phyloP scores from a whole-genome alignment of 2,797 vertebrate species.

The Potorous gilbertii region DNA sequence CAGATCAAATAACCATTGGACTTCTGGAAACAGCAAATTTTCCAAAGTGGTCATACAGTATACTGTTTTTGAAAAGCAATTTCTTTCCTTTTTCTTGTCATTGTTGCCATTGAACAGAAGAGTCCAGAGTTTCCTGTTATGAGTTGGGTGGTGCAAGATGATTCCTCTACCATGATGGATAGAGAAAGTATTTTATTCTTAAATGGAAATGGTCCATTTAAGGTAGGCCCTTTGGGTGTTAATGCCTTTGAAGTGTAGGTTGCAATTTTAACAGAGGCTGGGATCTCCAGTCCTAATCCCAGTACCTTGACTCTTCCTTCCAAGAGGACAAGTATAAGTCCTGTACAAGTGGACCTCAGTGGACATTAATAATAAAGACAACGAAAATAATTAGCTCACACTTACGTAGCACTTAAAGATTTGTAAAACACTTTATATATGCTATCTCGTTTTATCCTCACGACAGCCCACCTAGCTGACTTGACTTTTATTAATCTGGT shows the following conservation, averaged over 20 bases:
- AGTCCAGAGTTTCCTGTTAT: not conserved
- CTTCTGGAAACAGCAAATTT: not conserved
- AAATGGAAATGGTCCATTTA: not conserved
- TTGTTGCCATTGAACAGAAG: not conserved
- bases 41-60: not conserved
- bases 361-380: not conserved
- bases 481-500: not conserved
- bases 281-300: not conserved
- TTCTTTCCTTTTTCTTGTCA: not conserved
- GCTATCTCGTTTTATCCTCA: not conserved
- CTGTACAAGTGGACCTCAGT: not conserved
- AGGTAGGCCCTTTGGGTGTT: not conserved
- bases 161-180: not conserved
- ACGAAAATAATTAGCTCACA: not conserved
- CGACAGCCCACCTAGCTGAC: not conserved
- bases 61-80: not conserved
- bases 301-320: not conserved
- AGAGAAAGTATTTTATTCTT: not conserved
- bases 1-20: not conserved
- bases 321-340: too few relatives aligned
- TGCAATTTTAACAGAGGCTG: not conserved
- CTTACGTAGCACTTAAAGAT: not conserved
- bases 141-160: not conserved
- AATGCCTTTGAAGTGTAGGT: not conserved
- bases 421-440: not conserved